These are phyloP conservation scores for Ctenopoma multispine DNA, from an alignment of 2,797 vertebrate genomes.

Conservation along the genomic window DNA sequence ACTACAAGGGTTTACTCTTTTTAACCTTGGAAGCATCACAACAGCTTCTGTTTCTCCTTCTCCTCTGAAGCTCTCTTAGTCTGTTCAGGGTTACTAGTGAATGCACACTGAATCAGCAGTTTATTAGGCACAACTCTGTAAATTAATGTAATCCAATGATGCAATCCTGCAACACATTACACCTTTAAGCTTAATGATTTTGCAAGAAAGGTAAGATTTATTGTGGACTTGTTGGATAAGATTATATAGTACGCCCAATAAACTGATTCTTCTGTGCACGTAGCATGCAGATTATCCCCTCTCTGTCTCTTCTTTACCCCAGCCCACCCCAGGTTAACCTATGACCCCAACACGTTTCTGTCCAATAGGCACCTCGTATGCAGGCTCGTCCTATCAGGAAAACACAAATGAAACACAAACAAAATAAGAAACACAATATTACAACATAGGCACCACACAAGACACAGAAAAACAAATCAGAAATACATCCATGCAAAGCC, in stretches of 20 bases:
- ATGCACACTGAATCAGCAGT: not conserved
- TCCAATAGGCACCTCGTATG: conserved; percentile 84
- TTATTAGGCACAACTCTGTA: conserved; percentile 2
- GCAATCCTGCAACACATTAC: conserved; percentile 6
- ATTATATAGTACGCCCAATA: conserved; percentile 5
- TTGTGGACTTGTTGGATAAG: conserved; percentile 19
- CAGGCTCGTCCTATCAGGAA: conserved; percentile 83
- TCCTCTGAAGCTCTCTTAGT: conserved; percentile 42
- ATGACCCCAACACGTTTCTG: conserved; percentile 65
- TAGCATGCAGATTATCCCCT: conserved; percentile 62
- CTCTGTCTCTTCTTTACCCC: conserved; percentile 7
- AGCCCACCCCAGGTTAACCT: conserved; percentile 45
- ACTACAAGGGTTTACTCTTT: not conserved
- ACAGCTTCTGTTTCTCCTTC: conserved; percentile 4
- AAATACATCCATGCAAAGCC: conserved; percentile 31
- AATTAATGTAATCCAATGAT: conserved; percentile 9
- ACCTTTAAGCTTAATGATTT: not conserved
- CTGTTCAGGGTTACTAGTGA: not conserved
- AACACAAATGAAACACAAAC: conserved; percentile 76
- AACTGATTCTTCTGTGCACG: conserved; percentile 11
- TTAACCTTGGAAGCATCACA: conserved; percentile 7
- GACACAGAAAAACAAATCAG: not conserved
- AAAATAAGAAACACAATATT: conserved; percentile 37
- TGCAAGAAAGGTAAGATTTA: conserved; percentile 10
- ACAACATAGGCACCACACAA: conserved; percentile 10